phyloP scores from a whole-genome alignment of 2,113 vertebrate genomes.

The Emydura subglobosa region DNA sequence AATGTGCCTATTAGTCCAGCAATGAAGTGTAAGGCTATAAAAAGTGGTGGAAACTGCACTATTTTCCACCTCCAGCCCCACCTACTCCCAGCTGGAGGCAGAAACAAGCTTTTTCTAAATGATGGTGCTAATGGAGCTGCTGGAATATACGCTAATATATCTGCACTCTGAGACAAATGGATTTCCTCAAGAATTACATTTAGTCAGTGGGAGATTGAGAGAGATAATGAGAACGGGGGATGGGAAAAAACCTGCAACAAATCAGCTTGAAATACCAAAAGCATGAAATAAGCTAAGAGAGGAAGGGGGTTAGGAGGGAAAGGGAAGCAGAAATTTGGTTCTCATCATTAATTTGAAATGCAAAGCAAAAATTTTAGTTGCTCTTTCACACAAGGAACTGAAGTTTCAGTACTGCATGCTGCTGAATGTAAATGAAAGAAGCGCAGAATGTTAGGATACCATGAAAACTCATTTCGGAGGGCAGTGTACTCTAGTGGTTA shows the following conservation, averaged over 20 bases:
- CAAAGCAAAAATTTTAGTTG: not conserved
- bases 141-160: not conserved
- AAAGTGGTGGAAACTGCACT: not conserved
- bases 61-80: not conserved
- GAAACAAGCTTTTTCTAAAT: not conserved
- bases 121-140: not conserved
- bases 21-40: not conserved
- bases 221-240: not conserved
- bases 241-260: accelerated
- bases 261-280: not conserved
- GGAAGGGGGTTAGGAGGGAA: not conserved
- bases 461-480: not conserved
- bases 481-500: not conserved
- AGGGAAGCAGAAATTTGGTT: not conserved
- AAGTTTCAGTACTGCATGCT: not conserved
- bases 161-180: not conserved
- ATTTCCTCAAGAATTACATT: not conserved
- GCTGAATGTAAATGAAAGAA: not conserved
- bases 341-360: not conserved
- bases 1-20: not conserved
- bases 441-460: not conserved
- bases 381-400: not conserved
- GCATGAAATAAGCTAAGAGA: not conserved
- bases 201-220: not conserved
- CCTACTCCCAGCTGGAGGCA: not conserved